These are phyloP conservation scores for Anhinga anhinga DNA, from an alignment of 2,113 vertebrate species.

Conservation along the genomic window DNA sequence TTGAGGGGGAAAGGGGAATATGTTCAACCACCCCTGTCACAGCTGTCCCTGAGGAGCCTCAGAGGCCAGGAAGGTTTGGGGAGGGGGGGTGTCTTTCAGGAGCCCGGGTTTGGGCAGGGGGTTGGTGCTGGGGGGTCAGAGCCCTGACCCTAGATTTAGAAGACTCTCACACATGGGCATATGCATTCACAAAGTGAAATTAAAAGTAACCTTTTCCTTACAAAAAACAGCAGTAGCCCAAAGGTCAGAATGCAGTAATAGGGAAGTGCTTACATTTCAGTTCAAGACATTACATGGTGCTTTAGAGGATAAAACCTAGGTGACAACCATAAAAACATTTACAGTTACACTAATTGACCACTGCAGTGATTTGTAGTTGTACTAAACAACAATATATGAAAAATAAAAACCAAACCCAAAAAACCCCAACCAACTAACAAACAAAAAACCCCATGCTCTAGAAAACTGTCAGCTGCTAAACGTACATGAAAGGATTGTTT, in stretches of 20 bases:
- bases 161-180: fast-evolving
- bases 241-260: background rate
- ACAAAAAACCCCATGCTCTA: background rate
- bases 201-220: background rate
- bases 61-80: fast-evolving
- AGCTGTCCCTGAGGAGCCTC: background rate
- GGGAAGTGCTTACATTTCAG: background rate
- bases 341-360: constrained; percentile 15
- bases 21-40: background rate
- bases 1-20: background rate
- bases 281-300: background rate
- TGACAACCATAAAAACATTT: background rate
- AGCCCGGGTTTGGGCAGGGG: background rate
- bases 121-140: background rate
- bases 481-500: background rate
- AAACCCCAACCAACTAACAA: background rate
- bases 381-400: background rate
- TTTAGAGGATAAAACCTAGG: constrained; percentile 4
- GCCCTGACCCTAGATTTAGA: background rate
- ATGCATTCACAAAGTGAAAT: background rate
- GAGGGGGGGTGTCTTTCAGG: fast-evolving
- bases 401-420: background rate
- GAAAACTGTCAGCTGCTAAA: background rate
- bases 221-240: background rate
- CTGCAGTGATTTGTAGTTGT: constrained; percentile 38